Evolutionary conservation across 1,140 invertebrate species (phyloP).

Genomic region (Formica selysi): DNA sequence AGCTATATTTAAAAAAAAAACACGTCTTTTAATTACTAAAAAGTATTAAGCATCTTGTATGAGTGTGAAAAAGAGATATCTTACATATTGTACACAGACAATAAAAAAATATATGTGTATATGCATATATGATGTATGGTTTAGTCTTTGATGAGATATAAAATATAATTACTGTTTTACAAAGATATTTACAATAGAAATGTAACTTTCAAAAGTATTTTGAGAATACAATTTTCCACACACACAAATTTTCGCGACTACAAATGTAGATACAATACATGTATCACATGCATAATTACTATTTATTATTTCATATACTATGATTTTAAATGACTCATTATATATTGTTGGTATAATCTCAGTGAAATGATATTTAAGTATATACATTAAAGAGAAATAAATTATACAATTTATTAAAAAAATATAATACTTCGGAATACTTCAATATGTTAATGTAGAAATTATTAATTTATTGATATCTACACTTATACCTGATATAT

Average conservation of each 20-base stretch:
- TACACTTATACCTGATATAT: not conserved
- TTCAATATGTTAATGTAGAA: not conserved
- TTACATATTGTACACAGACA: not conserved
- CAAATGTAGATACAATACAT: not conserved
- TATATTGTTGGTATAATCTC: not conserved
- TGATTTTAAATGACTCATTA: not conserved
- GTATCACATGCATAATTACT: not conserved
- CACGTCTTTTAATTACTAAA: not conserved
- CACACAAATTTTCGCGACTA: not conserved
- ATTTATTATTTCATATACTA: not conserved
- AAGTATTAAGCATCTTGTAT: not conserved
- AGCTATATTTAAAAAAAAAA: not conserved
- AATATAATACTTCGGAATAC: not conserved
- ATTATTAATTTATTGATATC: not conserved
- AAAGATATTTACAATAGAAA: constrained; percentile 3
- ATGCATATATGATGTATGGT: not conserved
- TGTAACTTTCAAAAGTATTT: not conserved
- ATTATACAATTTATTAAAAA: not conserved
- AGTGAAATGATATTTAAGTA: not conserved
- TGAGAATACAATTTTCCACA: constrained; percentile 3
- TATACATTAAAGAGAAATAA: not conserved
- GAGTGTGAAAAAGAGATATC: not conserved
- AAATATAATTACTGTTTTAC: constrained; percentile 7
- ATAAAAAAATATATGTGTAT: not conserved
- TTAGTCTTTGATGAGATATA: constrained; percentile 12